Percentiles rank a stretch among this genome's conserved stretches.
phyloP scores from a whole-genome alignment of 2,888 invertebrate species.

The Drosophila anomelani region DNA sequence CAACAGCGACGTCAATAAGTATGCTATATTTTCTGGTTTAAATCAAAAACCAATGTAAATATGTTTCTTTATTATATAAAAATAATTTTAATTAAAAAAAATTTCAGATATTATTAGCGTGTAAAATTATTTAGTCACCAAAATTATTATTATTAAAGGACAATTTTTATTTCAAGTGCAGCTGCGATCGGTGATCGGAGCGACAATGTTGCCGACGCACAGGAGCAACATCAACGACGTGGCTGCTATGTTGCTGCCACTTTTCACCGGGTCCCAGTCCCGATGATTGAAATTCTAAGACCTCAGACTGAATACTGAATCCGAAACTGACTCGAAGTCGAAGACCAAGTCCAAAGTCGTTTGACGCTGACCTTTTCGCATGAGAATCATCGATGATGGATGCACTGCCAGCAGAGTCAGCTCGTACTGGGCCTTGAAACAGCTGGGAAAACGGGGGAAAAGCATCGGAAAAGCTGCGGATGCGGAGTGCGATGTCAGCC shows the following conservation, averaged over 20 bases:
- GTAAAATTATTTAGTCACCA: background rate
- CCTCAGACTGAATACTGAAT: conserved; percentile 45
- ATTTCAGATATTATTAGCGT: background rate
- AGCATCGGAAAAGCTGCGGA: conserved; percentile 17
- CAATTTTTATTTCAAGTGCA: background rate
- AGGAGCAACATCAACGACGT: conserved; percentile 50
- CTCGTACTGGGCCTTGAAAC: conserved; percentile 37
- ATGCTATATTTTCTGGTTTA: background rate
- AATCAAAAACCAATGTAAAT: background rate
- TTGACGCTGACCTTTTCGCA: conserved; percentile 75
- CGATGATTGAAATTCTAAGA: conserved; percentile 79
- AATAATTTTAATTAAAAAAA: background rate
- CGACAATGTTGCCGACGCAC: conserved; percentile 73
- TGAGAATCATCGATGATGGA: conserved; percentile 77
- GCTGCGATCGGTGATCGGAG: conserved; percentile 35
- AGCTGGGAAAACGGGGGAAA: conserved; percentile 16
- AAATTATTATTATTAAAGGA: background rate
- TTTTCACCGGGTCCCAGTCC: conserved; percentile 66
- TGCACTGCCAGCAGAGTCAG: conserved; percentile 58
- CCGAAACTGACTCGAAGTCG: conserved; percentile 30
- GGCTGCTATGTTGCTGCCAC: conserved; percentile 56
- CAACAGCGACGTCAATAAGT: background rate
- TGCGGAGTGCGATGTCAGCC: conserved; percentile 55
- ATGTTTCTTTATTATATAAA: background rate
- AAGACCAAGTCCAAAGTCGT: conserved; percentile 35